Evolutionary conservation across 2,113 vertebrate genomes (phyloP).

Genomic region (Porphyrio hochstetteri): DNA sequence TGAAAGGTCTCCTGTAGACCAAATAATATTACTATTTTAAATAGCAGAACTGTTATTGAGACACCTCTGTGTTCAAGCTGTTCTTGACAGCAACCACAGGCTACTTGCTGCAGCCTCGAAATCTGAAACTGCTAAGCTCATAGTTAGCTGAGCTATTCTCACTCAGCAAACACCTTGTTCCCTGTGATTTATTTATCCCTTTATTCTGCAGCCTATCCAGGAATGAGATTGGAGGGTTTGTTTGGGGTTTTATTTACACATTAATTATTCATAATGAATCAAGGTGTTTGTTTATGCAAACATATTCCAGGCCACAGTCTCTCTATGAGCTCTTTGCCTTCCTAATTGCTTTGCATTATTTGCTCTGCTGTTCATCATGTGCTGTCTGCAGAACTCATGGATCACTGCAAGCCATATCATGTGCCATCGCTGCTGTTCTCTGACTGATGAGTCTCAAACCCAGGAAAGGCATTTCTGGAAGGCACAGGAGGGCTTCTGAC

Average conservation of each 20-base stretch:
- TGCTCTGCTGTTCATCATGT: neutral
- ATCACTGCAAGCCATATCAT: neutral
- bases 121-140: conserved; percentile 11
- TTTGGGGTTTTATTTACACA: neutral
- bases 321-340: neutral
- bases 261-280: neutral
- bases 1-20: conserved; percentile 16
- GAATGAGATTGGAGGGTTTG: neutral
- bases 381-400: neutral
- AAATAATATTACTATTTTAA: conserved; percentile 45
- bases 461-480: neutral
- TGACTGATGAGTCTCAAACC: neutral
- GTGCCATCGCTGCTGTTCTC: neutral
- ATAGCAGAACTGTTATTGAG: neutral
- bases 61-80: neutral
- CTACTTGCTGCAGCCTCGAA: neutral
- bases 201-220: neutral
- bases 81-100: conserved; percentile 41
- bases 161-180: conserved; percentile 36
- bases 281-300: neutral
- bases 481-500: neutral
- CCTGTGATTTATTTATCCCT: conserved; percentile 23
- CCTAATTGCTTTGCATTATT: neutral
- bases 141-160: neutral
- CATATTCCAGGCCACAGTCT: neutral